Evolutionary conservation across 2,113 vertebrate species (phyloP), one percentile per base, ranked within the genome.

Genomic region (Nesoenas mayeri): DNA sequence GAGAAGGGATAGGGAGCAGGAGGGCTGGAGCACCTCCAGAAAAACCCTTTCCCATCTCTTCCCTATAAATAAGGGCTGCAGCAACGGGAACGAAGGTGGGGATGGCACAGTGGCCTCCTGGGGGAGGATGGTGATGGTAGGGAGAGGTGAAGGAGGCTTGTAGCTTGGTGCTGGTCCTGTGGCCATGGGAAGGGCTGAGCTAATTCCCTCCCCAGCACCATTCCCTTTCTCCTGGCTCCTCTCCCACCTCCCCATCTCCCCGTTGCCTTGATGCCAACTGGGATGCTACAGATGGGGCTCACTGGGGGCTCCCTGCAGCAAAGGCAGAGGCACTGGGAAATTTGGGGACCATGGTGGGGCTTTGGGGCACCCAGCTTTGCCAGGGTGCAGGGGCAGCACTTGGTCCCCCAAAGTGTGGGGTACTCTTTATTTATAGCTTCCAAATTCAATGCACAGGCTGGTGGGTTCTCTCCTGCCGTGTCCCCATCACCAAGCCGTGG

Each of bases 11-110:
- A 34, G 29, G 42, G 70, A 89, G 50, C 81, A 85, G 88, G 51
- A 91, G 58, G n/a, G 66, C 57, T 6, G 3, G 48, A 75, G n/a
- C 42, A 84, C 12, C 48, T 36, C 60, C 47, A 42, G 38, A 54
- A 71, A 83, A 84, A n/a, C 19, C 21, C 31, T 85, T 88, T 78
- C 62, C 65, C 92, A 67, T 79, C 79, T 91, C 69, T 67, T 93
- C 32, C 34, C 64, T 31, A 15, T 61, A 50, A 83, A 85, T 79
- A 92, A 95, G 91, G 92, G 94, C 95, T 97, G 94, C 42, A 93
- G 81, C 78, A 75, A 62, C 2, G 1, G 48, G 88, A 77, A 34
- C 2, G 5, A 42, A 84, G 69, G 51, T 90, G 66, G 67, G 71
- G 40, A 16, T 60, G 47, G 34, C 2, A 1, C 57, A 24, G 1